A percentile compares a stretch with the other conserved stretches of the same genome.
These are phyloP conservation scores for Amphipyra berbera DNA, from an alignment of 2,888 invertebrate genomes.

Conservation along the genomic window DNA sequence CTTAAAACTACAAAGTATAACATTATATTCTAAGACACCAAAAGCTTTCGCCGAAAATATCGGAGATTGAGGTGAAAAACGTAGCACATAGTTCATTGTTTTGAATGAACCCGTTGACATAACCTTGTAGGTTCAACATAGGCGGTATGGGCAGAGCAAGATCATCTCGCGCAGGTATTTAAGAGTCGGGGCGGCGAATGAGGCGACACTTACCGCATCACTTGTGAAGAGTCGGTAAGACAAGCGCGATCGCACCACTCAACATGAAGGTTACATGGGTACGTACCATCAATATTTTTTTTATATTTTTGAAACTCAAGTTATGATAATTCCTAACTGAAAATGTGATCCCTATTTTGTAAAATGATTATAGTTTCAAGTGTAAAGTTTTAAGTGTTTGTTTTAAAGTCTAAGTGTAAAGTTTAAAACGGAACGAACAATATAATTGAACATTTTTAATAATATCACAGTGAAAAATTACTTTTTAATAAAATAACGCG, in stretches of 20 bases:
- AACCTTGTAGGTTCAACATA: slow-evolving; percentile 75
- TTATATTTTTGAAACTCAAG: not conserved
- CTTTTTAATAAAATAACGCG: slow-evolving; percentile 31
- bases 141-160: slow-evolving; percentile 56
- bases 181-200: slow-evolving; percentile 69
- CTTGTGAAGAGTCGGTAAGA: slow-evolving; percentile 67
- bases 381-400: slow-evolving; percentile 1
- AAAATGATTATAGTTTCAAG: slow-evolving; percentile 1
- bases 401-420: slow-evolving; percentile 1
- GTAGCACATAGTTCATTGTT: slow-evolving; percentile 54
- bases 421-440: not conserved
- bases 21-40: not conserved
- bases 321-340: not conserved
- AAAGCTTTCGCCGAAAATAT: slow-evolving; percentile 25
- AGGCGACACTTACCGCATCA: slow-evolving; percentile 77
- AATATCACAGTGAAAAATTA: not conserved
- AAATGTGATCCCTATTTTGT: not conserved
- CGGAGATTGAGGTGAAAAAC: slow-evolving; percentile 27
- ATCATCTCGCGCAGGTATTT: slow-evolving; percentile 74
- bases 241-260: slow-evolving; percentile 53
- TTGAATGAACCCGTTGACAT: slow-evolving; percentile 69
- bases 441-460: no score
- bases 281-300: slow-evolving; percentile 63
- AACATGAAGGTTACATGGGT: slow-evolving; percentile 79
- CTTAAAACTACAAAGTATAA: not conserved